Evolutionary conservation across 2,113 vertebrate species (phyloP).

Genomic region (Dasyornis broadbenti): DNA sequence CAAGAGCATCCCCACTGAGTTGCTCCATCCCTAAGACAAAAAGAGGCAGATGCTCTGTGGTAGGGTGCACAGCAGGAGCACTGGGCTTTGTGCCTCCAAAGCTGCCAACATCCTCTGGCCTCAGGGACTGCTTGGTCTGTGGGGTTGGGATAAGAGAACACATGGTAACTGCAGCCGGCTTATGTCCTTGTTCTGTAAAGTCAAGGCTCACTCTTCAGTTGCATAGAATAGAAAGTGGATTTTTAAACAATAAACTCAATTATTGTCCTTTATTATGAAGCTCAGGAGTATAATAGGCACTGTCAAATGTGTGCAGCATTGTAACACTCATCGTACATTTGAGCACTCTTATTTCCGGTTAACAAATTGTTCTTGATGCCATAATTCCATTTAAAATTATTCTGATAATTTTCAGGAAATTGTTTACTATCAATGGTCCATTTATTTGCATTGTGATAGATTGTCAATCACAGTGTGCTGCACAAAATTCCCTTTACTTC

Average conservation of each 20-base stretch:
- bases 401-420: neutral
- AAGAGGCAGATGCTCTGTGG: neutral
- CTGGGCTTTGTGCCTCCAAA: neutral
- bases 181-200: neutral
- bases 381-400: neutral
- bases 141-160: neutral
- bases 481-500: neutral
- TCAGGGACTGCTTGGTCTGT: neutral
- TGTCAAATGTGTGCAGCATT: rapidly evolving
- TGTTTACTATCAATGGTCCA: neutral
- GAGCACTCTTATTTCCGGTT: neutral
- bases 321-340: neutral
- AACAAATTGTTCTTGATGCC: neutral
- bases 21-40: neutral
- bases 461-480: neutral
- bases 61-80: neutral
- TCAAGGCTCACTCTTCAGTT: neutral
- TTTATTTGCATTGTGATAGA: neutral
- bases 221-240: neutral
- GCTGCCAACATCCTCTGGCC: neutral
- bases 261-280: neutral
- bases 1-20: neutral
- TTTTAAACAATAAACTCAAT: neutral
- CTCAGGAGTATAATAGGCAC: neutral
- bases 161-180: neutral